phyloP scores from a whole-genome alignment of 2,113 vertebrate genomes.

The Euleptes europaea region DNA sequence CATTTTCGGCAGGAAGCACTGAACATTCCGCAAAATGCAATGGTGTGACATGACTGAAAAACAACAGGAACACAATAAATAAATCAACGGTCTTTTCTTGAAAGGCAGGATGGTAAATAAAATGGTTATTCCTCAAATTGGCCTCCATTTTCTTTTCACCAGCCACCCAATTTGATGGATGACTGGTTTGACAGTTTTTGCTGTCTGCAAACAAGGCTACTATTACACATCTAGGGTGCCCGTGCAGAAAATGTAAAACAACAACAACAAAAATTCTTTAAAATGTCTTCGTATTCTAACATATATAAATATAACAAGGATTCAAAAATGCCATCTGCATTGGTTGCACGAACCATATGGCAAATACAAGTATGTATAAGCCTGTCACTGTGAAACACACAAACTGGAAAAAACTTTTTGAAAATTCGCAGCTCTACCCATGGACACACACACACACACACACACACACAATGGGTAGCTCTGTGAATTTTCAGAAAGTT shows the following conservation, averaged over 20 bases:
- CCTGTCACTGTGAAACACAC: neutral
- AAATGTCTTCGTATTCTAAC: neutral
- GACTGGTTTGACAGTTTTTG: neutral
- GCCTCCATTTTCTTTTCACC: neutral
- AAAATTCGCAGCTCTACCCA: neutral
- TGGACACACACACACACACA: neutral
- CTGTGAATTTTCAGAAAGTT: too few relatives aligned
- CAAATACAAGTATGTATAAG: neutral
- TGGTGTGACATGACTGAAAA: neutral
- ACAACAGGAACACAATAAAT: neutral
- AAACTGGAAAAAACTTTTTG: neutral
- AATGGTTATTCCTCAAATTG: neutral
- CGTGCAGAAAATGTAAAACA: neutral
- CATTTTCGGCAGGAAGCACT: neutral
- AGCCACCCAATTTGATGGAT: neutral
- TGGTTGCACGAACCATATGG: neutral
- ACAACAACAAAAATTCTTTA: neutral
- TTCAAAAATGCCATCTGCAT: neutral
- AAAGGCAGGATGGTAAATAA: neutral
- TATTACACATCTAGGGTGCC: neutral
- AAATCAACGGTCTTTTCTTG: neutral
- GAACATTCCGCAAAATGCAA: neutral
- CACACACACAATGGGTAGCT: neutral
- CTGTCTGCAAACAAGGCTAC: neutral
- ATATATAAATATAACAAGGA: neutral